A percentile compares a stretch with the other conserved stretches of the same genome.
phyloP scores from a whole-genome alignment of 2,797 vertebrate genomes.

The Poeciliopsis presidionis region DNA sequence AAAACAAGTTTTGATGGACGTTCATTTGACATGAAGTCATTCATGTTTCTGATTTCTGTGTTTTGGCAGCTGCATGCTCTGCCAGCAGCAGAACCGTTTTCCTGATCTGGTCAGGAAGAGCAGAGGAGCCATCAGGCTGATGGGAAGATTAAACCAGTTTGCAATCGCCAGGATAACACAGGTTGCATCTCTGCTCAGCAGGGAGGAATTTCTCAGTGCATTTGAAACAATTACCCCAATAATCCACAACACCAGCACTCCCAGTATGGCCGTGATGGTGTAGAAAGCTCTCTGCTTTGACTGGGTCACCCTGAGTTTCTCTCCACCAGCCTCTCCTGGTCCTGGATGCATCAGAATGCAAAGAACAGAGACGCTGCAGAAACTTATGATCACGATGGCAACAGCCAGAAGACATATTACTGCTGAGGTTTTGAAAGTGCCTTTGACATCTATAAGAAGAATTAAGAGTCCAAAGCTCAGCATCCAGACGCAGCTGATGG shows the following conservation, averaged over 20 bases:
- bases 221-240: not conserved
- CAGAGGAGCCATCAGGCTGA: not conserved
- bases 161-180: rapidly evolving
- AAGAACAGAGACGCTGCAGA: slow-evolving; percentile 37
- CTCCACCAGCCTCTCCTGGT: not conserved
- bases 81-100: not conserved
- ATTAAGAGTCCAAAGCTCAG: rapidly evolving
- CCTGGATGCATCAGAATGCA: slow-evolving; percentile 25
- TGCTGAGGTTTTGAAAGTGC: rapidly evolving
- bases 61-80: not conserved
- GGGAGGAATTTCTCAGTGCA: rapidly evolving
- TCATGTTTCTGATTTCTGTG: too few species aligned
- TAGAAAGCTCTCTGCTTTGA: slow-evolving; percentile 26
- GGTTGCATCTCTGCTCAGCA: rapidly evolving
- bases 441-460: rapidly evolving
- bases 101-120: not conserved
- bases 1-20: too few species aligned
- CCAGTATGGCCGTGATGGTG: slow-evolving; percentile 15
- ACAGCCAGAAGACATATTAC: rapidly evolving
- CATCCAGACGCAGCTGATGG: slow-evolving; percentile 15
- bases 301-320: not conserved
- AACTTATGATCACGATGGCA: not conserved
- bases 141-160: not conserved
- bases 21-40: too few species aligned
- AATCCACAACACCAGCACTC: slow-evolving; percentile 6